Base-by-base conservation (phyloP, 1,140 invertebrate species). In the Chironomus tepperi region DNA sequence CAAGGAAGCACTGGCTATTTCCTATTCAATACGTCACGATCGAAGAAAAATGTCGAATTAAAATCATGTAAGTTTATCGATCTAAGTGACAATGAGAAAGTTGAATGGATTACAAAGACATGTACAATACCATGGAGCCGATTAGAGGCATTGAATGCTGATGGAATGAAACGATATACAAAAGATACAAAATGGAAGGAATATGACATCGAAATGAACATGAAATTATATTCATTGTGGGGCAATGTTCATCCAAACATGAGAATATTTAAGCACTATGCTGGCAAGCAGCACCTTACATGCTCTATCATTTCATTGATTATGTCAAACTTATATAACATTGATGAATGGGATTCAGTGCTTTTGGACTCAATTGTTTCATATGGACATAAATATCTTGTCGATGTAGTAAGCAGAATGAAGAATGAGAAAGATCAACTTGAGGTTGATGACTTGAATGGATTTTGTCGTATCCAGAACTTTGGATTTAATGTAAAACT, bases 131-230 rank as follows among this genome's bases (percentile, higher is more conserved):
- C 81, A 7, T 82, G 80, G 81, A 79, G 79, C 0, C 75, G 78
- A 34, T 76, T 77, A n/a, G 75, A 77, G 16, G 70, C 74, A 8
- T 75, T 78, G 74, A 73, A 77, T 12, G 73, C 79, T 19, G 65
- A 43, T 42, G 77, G 75, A 77, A 75, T 75, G 47, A 34, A 42
- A 5, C 65, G 34, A 15, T 73, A 73, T 9, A 42, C 42, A 34
- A 73, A 18, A 9, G 8, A 42, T 2, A n/a, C n/a, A 21, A 73
- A 18, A 9, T 81, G 87, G 83, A 86, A 86, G 77, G 84, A 87
- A 74, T 89, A 85, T 84, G 86, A 88, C 76, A 84, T 88, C 2
- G 87, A 88, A 79, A 88, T 87, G 76, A 83, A 84, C n/a, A 84
- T 85, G 0, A 86, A 88, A 73, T 77, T 89, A 3, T 88, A 83